A percentile compares a stretch with the other conserved stretches of the same genome.
These are phyloP conservation scores for Dolichopus griseipennis DNA, from an alignment of 2,888 invertebrate species.

Conservation along the genomic window DNA sequence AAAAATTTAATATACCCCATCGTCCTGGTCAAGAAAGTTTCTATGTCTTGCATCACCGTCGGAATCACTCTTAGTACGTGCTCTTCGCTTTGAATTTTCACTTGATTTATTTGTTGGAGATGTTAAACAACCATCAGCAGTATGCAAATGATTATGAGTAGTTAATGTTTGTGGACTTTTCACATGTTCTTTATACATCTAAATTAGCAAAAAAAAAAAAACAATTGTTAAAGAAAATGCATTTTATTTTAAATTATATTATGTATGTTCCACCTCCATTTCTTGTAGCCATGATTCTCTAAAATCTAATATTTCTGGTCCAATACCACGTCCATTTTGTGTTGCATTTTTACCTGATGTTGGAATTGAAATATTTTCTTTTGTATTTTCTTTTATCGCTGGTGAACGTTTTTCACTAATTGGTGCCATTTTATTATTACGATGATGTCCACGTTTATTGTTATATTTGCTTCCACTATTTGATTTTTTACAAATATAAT, in stretches of 20 bases:
- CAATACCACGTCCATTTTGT: neutral
- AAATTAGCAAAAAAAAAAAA: constrained; percentile 2
- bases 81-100: constrained; percentile 17
- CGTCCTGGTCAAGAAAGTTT: neutral
- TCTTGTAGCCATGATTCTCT: constrained; percentile 42
- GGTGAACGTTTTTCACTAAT: constrained; percentile 38
- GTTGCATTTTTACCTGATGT: neutral
- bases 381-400: constrained; percentile 19
- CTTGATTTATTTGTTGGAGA: constrained; percentile 7
- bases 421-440: constrained; percentile 34
- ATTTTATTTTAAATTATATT: constrained; percentile 16
- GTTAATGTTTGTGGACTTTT: constrained; percentile 17
- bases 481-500: neutral
- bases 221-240: neutral
- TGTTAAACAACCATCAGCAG: neutral
- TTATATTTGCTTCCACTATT: neutral
- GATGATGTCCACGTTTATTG: neutral
- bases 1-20: neutral
- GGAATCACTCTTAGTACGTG: constrained; percentile 20
- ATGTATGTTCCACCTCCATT: constrained; percentile 27
- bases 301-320: constrained; percentile 37
- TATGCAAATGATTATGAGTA: constrained; percentile 20
- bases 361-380: constrained; percentile 17
- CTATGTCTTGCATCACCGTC: constrained; percentile 13
- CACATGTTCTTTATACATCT: constrained; percentile 20